Percentiles rank a stretch among this genome's conserved stretches.
Conservation (phyloP, 1,140 invertebrate species). For the Drosophila repletoides region DNA sequence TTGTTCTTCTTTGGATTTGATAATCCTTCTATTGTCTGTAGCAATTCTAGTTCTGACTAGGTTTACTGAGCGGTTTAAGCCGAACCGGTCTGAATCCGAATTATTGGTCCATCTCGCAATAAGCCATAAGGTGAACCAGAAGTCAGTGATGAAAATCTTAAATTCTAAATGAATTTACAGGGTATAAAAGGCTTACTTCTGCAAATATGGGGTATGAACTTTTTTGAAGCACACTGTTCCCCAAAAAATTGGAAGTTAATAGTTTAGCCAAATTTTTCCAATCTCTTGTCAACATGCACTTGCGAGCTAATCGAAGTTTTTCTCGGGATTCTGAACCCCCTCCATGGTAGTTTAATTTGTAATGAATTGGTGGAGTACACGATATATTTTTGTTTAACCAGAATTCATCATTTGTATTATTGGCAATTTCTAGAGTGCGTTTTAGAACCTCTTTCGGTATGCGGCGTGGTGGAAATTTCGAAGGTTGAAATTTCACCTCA, state of each 20-base stretch:
- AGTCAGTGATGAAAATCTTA: too few species aligned
- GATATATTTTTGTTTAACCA: constrained; percentile 50
- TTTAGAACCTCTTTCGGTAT: constrained; percentile 43
- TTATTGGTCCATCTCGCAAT: too few species aligned
- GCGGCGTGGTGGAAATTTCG: constrained; percentile 5
- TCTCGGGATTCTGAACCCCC: constrained; percentile 17
- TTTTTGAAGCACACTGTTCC: constrained; percentile 17
- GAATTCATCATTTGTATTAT: constrained; percentile 31
- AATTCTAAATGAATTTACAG: not conserved
- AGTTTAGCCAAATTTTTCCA: constrained; percentile 41
- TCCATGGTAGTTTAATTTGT: not conserved
- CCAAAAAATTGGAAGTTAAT: constrained; percentile 31
- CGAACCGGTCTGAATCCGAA: too few species aligned
- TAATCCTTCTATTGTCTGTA: too few species aligned
- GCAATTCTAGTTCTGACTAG: too few species aligned
- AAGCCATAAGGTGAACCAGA: too few species aligned
- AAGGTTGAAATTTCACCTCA: constrained; percentile 6
- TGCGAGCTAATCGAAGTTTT: constrained; percentile 37
- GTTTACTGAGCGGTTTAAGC: too few species aligned
- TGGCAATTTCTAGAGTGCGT: constrained; percentile 35
- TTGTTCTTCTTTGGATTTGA: too few species aligned
- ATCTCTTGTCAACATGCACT: constrained; percentile 43
- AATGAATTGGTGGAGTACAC: constrained; percentile 33
- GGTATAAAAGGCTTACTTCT: constrained; percentile 23
- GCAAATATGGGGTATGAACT: constrained; percentile 25